Evolutionary conservation across 2,888 invertebrate species (phyloP), one percentile per base, ranked within the genome.

Genomic region (Drosophila recens): DNA sequence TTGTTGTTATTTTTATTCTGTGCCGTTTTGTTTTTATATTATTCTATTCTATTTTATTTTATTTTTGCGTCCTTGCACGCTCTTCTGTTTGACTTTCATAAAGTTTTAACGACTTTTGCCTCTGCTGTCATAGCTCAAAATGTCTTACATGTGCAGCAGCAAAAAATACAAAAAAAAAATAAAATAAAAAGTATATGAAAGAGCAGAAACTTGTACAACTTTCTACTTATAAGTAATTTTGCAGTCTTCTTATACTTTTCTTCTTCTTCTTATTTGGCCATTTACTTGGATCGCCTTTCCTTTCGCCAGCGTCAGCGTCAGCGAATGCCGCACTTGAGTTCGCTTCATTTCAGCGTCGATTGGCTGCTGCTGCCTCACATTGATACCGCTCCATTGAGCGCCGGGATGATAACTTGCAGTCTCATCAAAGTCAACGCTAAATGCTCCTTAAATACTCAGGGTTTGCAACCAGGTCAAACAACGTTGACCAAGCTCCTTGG

Each of bases 101-200:
- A 88, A 88, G 90, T 88, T 88, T 90, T 88, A 88, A 88, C 90
- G 90, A 88, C 87, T 88, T 88, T 90, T 90, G 90, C 84, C 87
- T 86, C 79, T 75, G 73, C 89, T 75, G 77, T 79, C 90, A 75
- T 64, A 80, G 69, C 84, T 80, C 73, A 84, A 77, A 83, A 77
- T 73, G 90, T 87, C 86, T 87, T 78, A 86, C 90, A 90, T 90
- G 85, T 80, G 77, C 72, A 79, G 56, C 67, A 54, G 52, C 80
- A 59, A 51, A 27, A 48, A 38, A 61, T 45, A 57, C 38, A 23
- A 57, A 38, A 42, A 40, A 17, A 17, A 34, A 51, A 67, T 30
- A 42, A 57, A 34, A 20, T 34, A 43, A 48, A 36, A 52, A 56
- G 54, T 30, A 64, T 57, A 57, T 63, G 76, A 59, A 80, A 76